Base-by-base conservation (phyloP, 2,888 invertebrate genomes). In the Metacarcinus magister region DNA sequence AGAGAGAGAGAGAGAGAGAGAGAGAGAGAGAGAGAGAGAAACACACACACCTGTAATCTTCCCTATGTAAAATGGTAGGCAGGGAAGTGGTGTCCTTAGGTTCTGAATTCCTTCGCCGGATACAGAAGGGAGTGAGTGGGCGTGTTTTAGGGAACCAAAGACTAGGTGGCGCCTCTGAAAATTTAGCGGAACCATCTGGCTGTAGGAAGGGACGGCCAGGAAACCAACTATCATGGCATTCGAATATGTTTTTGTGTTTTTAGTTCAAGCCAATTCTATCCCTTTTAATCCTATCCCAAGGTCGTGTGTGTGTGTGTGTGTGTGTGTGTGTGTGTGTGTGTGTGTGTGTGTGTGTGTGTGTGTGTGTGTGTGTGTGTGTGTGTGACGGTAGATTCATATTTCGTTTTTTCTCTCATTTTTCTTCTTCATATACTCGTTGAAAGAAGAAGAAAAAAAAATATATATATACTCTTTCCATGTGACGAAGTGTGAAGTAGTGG, bases 241-340 rank as follows among this genome's bases (percentile, higher is more conserved):
- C 54, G 54, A 54, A 54, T 54, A 10, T 54, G 54, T 54, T 54
- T 54, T 54, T n/a, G n/a, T n/a, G n/a, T n/a, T n/a, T n/a, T n/a
- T n/a, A n/a, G n/a, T n/a, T n/a, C n/a, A 16, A 54, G 16, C 5
- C 54, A 10, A 67, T n/a, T 67, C 1, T 16, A 67, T 67, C 19
- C n/a, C 23, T 67, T 10, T 5, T 48, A 67, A 67, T 67, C 67
- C n/a, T 67, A 67, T 28, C 32, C 10, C 32, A 32, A 82, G 82
- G 32, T 32, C 19, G 28, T 28, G 82, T 82, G 82, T 82, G 82
- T 82, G 82, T 82, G 82, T 82, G 82, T 82, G 82, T 82, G 82
- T 82, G 82, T 82, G 82, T 82, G 82, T 82, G 82, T 82, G 82
- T 82, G 82, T 82, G 82, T 82, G 82, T 82, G 82, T 82, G 82